phyloP scores from a whole-genome alignment of 2,113 vertebrate genomes.

The Hystrix cristata region DNA sequence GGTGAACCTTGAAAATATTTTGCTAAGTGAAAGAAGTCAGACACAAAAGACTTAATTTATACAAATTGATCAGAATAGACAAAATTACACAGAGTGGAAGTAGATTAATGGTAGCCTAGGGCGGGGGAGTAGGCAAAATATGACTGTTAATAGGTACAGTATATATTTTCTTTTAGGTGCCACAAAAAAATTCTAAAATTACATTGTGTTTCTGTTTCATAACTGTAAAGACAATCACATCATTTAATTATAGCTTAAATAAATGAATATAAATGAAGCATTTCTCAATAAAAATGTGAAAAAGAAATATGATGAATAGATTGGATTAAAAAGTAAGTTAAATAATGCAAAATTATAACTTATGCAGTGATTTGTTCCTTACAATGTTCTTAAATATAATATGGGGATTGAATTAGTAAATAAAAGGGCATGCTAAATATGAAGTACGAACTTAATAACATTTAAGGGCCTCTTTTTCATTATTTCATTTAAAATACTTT shows the following conservation, averaged over 20 bases:
- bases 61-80: conserved; percentile 34
- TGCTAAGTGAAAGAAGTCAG: not conserved
- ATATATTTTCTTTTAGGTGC: not conserved
- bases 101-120: not conserved
- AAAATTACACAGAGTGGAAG: conserved; percentile 45
- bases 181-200: conserved; percentile 33
- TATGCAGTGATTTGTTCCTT: conserved; percentile 14
- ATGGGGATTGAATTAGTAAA: conserved; percentile 4
- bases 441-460: not conserved
- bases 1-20: conserved; percentile 42
- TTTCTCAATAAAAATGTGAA: not conserved
- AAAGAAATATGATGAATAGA: not conserved
- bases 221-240: not conserved
- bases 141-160: not conserved
- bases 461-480: conserved; percentile 32
- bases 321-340: not conserved
- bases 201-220: not conserved
- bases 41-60: conserved; percentile 14
- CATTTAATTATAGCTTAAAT: not conserved
- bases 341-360: conserved; percentile 39
- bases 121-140: not conserved
- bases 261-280: not conserved
- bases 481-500: conserved; percentile 53
- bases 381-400: conserved; percentile 50
- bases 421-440: conserved; percentile 56